phyloP scores from a whole-genome alignment of 1,140 invertebrate genomes.

The Nephila pilipes region DNA sequence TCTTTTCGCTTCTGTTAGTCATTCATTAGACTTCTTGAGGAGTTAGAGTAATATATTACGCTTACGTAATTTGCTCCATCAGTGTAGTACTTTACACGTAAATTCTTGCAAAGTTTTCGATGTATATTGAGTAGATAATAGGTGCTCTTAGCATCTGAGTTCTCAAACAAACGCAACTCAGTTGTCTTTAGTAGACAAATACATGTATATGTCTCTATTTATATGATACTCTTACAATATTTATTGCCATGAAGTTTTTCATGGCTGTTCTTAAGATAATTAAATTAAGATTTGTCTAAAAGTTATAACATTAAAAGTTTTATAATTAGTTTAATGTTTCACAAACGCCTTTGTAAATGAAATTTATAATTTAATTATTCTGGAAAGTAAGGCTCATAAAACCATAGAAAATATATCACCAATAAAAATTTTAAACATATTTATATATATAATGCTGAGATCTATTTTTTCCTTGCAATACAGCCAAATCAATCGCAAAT shows the following conservation, averaged over 20 bases:
- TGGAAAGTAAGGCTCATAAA: too few relatives aligned
- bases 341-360: too few relatives aligned
- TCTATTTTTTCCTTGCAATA: too few relatives aligned
- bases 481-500: too few relatives aligned
- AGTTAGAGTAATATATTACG: not conserved
- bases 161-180: not conserved
- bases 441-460: too few relatives aligned
- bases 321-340: too few relatives aligned
- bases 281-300: too few relatives aligned
- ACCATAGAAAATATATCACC: too few relatives aligned
- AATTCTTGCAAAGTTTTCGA: not conserved
- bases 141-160: not conserved
- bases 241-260: not conserved
- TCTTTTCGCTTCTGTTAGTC: not conserved
- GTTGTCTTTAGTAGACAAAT: not conserved
- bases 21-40: conserved; percentile 17
- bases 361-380: too few relatives aligned
- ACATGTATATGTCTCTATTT: not conserved
- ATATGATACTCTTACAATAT: not conserved
- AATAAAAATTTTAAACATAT: too few relatives aligned
- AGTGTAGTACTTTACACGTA: not conserved
- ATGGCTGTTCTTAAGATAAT: not conserved
- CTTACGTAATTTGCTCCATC: not conserved
- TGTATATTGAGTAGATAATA: not conserved
- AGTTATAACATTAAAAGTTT: too few relatives aligned